These are phyloP conservation scores for Limenitis camilla DNA, from an alignment of 2,888 invertebrate genomes.

Conservation along the genomic window DNA sequence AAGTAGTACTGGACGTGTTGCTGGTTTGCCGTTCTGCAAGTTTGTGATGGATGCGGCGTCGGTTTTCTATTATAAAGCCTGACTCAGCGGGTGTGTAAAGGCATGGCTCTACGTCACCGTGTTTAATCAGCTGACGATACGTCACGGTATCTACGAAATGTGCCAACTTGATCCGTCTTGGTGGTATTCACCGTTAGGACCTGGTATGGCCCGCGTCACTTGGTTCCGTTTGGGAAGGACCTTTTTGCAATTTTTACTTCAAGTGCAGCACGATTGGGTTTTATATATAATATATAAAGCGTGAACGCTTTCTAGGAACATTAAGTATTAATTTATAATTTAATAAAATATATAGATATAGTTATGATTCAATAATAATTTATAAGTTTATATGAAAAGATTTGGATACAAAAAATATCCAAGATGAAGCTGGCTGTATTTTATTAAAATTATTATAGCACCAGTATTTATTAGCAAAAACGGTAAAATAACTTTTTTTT, in stretches of 20 bases:
- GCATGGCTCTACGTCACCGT: constrained; percentile 38
- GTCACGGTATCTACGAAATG: constrained; percentile 31
- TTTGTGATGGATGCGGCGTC: constrained; percentile 43
- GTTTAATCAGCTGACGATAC: constrained; percentile 31
- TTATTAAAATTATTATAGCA: too few species aligned
- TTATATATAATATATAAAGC: background rate
- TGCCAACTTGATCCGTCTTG: constrained; percentile 5
- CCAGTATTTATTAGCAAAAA: too few species aligned
- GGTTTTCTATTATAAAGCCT: constrained; percentile 57
- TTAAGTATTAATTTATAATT: too few species aligned
- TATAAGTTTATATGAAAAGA: too few species aligned
- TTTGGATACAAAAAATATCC: too few species aligned
- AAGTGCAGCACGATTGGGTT: background rate
- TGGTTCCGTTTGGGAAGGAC: background rate
- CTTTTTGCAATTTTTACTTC: background rate
- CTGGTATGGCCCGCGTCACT: background rate
- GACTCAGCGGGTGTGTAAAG: constrained; percentile 40
- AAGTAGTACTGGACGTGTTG: constrained; percentile 39
- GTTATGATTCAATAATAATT: too few species aligned
- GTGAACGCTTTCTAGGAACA: too few species aligned
- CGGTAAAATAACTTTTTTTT: too few species aligned
- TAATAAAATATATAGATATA: too few species aligned
- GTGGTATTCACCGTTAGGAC: constrained; percentile 5
- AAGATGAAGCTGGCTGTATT: too few species aligned
- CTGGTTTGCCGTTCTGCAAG: constrained; percentile 46